Percentiles rank a stretch among this genome's conserved stretches.
Evolutionary conservation across 2,888 invertebrate genomes (phyloP).

Genomic region (Encarsia formosa): DNA sequence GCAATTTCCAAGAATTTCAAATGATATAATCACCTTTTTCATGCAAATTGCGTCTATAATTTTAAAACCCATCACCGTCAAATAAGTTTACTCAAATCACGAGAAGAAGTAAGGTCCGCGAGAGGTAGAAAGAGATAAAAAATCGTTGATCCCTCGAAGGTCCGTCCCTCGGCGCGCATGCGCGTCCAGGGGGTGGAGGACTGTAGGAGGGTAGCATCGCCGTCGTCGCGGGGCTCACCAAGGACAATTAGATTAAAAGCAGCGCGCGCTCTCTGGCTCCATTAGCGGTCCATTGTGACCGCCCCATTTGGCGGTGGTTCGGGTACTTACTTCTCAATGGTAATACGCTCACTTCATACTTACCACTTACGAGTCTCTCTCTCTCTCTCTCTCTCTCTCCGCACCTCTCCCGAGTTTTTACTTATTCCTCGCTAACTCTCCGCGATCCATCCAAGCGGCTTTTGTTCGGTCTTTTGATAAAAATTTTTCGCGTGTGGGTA

Average conservation of each 20-base stretch:
- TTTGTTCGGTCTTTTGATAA: slow-evolving; percentile 23
- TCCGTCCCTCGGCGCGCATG: too few relatives aligned
- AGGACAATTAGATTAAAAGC: slow-evolving; percentile 53
- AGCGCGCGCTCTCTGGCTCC: slow-evolving; percentile 52
- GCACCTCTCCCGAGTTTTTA: slow-evolving; percentile 18
- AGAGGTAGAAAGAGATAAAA: too few relatives aligned
- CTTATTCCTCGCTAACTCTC: background rate
- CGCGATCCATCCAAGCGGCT: slow-evolving; percentile 14
- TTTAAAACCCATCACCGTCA: too few relatives aligned
- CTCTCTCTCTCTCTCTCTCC: slow-evolving; percentile 19
- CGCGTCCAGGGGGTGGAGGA: slow-evolving; percentile 4
- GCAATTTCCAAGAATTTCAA: too few relatives aligned
- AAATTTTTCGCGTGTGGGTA: slow-evolving; percentile 3
- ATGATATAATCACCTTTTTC: too few relatives aligned
- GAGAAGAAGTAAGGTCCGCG: too few relatives aligned
- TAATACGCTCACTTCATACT: slow-evolving; percentile 52
- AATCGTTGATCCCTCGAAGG: too few relatives aligned
- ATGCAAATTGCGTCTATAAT: too few relatives aligned
- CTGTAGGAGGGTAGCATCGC: slow-evolving; percentile 27
- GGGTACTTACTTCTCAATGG: slow-evolving; percentile 52
- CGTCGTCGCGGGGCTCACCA: slow-evolving; percentile 20
- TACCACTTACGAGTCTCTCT: slow-evolving; percentile 26
- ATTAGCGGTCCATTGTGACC: slow-evolving; percentile 52
- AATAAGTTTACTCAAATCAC: too few relatives aligned
- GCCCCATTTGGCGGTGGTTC: slow-evolving; percentile 47